Base-by-base conservation (phyloP, 2,888 invertebrate genomes). In the Ennomos erosarius region DNA sequence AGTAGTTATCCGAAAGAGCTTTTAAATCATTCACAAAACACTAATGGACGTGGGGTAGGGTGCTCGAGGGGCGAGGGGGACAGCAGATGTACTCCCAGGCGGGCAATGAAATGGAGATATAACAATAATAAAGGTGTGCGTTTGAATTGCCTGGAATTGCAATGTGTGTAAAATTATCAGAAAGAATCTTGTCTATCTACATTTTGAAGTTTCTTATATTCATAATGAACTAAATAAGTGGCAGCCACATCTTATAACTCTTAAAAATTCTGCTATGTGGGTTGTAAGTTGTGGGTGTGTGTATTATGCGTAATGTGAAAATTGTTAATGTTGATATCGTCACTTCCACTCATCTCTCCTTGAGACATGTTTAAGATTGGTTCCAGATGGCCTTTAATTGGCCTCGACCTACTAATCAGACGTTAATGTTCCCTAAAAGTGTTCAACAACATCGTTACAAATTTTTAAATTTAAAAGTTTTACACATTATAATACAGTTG, bases 11-110 rank as follows among this genome's bases (percentile, higher is more conserved):
- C 90, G 91, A 91, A 92, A 92, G 91, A 91, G 91, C 91, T 92
- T 92, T 92, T 92, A 92, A 92, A 92, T 92, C 91, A 92, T 92
- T 92, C 92, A 92, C 92, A 92, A 92, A 92, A 92, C 91, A 92
- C 92, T 92, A 91, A 92, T 92, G 91, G 91, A 91, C 90, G 90
- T 85, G 86, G 90, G 85, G 88, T 75, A 78, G 78, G 81, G 79
- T 60, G 79, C 70, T 76, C 58, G 67, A 67, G 64, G 59, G 67
- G 68, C 66, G 70, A 65, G 74, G 76, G 76, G 78, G 73, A 73
- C 73, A 74, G 85, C 85, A 86, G 89, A 85, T 87, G 87, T 83
- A 87, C 76, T 90, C 90, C 88, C 90, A 70, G 73, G 85, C 82
- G 84, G 79, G 90, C 91, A 88, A 89, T 90, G 88, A 90, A 91